Evolutionary conservation across 2,888 invertebrate genomes (phyloP), one percentile per base, ranked within the genome.

Genomic region (Noctuana brunneofusca): DNA sequence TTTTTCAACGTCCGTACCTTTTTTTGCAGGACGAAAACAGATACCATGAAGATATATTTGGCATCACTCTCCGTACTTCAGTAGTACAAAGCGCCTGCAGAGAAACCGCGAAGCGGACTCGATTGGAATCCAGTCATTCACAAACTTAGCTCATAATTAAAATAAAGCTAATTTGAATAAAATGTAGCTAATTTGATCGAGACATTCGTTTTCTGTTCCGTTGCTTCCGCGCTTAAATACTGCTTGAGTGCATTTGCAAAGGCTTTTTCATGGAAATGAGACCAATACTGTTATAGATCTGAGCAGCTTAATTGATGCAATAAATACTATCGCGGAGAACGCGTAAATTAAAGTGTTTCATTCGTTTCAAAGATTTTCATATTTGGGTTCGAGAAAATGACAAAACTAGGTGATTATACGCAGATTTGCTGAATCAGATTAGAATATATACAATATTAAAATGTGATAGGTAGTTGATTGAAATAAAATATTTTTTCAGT

Each of bases 31-130:
- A 98, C 78, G 96, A 97, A 79, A 97, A 96, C 81, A 93, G 98
- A 69, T 98, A 98, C 80, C 98, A 98, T 75, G 98, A 98, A 89
- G 98, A 98, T 79, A 98, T 98, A 70, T 98, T 98, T 77, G 98
- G 98, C 46, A 97, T 97, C 71, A 97, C 97, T 2, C 89, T 97
- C 62, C 92, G 97, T 57, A 97, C 97, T 0, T 97, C 97, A 0
- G 96, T 97, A 84, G 96, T 97, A 1, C 96, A 97, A 73, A 96
- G 95, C 73, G 94, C 95, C 70, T 97, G 96, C 1, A 92, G 97
- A 75, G 96, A 96, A 84, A 95, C 95, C 0, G 97, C 97, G 0
- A 94, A 95, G 75, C 77, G 79, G 64, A 81, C 83, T 0, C 75
- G 89, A 43, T 73, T 83, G 55, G 84, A 84, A 66, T 89, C 89